Conservation (phyloP, 64 coral and sea anemone species). For the Pocillopora verrucosa region DNA sequence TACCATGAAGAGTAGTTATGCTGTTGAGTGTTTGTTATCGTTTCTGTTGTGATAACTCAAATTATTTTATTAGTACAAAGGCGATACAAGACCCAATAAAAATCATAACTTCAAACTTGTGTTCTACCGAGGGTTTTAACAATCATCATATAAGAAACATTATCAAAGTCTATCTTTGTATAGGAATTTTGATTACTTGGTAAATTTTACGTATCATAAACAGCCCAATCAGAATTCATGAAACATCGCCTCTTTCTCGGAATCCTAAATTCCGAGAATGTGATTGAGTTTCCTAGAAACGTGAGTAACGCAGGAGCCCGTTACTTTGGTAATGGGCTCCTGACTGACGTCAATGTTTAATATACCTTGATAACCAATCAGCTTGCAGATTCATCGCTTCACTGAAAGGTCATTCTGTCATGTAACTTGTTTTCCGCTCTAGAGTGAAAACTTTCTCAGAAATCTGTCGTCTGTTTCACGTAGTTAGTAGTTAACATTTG, state of each 20-base stretch:
- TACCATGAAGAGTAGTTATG: too few species aligned
- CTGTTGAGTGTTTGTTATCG: too few species aligned
- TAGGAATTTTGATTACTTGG: neutral
- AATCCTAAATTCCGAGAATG: conserved; percentile 29
- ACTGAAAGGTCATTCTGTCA: neutral
- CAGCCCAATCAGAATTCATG: neutral
- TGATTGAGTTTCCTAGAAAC: neutral
- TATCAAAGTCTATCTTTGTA: neutral
- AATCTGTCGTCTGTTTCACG: neutral
- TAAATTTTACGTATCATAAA: neutral
- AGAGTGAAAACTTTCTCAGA: conserved; percentile 1
- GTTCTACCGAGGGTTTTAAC: too few species aligned
- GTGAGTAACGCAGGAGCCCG: too few species aligned
- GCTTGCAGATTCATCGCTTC: neutral
- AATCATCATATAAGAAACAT: neutral
- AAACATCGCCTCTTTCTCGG: conserved; percentile 5
- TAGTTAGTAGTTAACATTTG: neutral
- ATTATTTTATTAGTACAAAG: too few species aligned
- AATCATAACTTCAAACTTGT: too few species aligned
- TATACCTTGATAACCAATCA: neutral
- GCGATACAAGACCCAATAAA: too few species aligned
- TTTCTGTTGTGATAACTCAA: too few species aligned
- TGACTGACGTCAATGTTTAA: neutral
- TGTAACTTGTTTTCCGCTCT: neutral
- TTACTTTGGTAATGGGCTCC: too few species aligned